Evolutionary conservation across 1,140 invertebrate species (phyloP), one percentile per base, ranked within the genome.

Genomic region (Drosophila sturtevanti): DNA sequence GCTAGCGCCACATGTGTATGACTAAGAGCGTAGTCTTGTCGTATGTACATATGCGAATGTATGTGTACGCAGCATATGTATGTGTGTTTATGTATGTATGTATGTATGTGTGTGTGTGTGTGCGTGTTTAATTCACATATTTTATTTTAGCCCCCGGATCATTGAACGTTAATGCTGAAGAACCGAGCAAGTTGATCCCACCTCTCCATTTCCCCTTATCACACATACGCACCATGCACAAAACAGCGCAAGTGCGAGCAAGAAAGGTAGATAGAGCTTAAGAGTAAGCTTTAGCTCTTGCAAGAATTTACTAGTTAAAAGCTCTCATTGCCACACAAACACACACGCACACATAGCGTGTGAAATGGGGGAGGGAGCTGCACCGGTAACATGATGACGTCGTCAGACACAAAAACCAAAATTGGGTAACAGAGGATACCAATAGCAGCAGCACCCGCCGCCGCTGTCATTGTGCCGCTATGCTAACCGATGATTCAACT

Each of bases 101-200:
- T 44, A 44, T 14, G 41, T 63, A 31, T 54, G 63, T 55, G 16
- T 52, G 51, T 16, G 12, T 48, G 12, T 48, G 22, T 51, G 24
- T 63, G 60, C 31, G 24, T 54, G 62, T 48, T 31, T 63, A 55
- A 54, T 68, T 72, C 41, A 68, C 41, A 59, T 69, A 48, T 72
- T 54, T 70, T 58, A 35, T 60, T 60, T 60, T 60, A 37, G 34
- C 37, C 37, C 22, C 56, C 72, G 82, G 75, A 86, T 84, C 82
- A 82, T 82, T 86, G 76, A 87, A 79, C 79, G 78, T 76, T 86
- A 68, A 31, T 58, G 24, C 14, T 38, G 70, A 72, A 79, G 72
- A 84, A 76, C 75, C 68, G 18, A 48, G 72, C 64, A 79, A 80
- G 70, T 81, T 71, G 82, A 86, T 87, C 82, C 62, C 82, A 62